Conservation (phyloP, 2,113 vertebrate species). For the Sakesphorus luctuosus region DNA sequence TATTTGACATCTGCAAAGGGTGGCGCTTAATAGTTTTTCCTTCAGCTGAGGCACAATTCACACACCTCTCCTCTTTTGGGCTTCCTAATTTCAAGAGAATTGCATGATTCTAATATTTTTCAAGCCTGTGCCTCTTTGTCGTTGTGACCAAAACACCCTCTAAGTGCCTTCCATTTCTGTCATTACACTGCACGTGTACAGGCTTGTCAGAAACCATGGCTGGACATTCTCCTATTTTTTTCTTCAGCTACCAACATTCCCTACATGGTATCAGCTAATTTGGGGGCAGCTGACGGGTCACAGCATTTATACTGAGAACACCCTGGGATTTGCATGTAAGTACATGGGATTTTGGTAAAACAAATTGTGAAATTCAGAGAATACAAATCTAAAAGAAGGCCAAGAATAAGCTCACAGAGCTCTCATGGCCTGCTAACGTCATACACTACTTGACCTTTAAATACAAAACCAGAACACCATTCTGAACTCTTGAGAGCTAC, state of each 20-base stretch:
- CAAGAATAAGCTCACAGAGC: not conserved
- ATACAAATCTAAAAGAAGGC: not conserved
- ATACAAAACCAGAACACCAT: not conserved
- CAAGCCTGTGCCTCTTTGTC: not conserved
- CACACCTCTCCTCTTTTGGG: not conserved
- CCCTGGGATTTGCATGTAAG: not conserved
- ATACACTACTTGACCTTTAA: not conserved
- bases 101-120: not conserved
- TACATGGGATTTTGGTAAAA: not conserved
- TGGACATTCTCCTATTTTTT: not conserved
- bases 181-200: not conserved
- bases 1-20: constrained; percentile 25
- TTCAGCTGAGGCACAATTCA: not conserved
- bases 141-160: not conserved
- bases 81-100: not conserved
- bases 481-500: not conserved
- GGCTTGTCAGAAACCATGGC: not conserved
- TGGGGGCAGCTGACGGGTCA: not conserved
- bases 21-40: not conserved
- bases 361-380: not conserved
- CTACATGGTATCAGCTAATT: not conserved
- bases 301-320: not conserved
- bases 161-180: not conserved
- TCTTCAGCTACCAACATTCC: not conserved
- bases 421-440: not conserved